phyloP scores from a whole-genome alignment of 1,140 invertebrate genomes.

The Chlorops oryzae region DNA sequence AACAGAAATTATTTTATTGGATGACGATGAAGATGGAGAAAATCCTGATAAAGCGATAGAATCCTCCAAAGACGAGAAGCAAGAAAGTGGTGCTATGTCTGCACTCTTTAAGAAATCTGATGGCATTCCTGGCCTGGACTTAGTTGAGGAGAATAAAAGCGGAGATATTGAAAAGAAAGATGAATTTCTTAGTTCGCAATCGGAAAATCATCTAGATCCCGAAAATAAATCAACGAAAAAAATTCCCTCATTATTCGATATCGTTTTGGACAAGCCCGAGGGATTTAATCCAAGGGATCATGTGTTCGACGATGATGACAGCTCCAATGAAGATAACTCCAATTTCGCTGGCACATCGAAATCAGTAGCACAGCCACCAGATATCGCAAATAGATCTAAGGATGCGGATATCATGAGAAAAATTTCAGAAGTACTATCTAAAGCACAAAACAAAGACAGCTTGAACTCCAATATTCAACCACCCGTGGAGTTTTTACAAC shows the following conservation, averaged over 20 bases:
- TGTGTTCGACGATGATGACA: background rate
- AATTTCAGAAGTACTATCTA: conserved; percentile 32
- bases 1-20: conserved; percentile 25
- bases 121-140: conserved; percentile 61
- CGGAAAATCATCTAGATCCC: background rate
- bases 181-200: background rate
- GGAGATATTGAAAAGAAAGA: conserved; percentile 1
- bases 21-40: conserved; percentile 34
- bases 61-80: no score
- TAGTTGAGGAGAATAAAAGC: conserved; percentile 46
- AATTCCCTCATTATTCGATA: conserved; percentile 28
- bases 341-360: background rate
- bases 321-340: background rate
- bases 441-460: conserved; percentile 25
- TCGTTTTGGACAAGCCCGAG: conserved; percentile 17
- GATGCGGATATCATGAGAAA: conserved; percentile 35
- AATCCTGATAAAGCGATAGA: no score
- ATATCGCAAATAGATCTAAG: conserved; percentile 30
- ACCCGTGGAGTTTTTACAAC: conserved; percentile 6
- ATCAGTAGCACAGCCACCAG: background rate
- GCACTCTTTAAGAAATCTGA: conserved; percentile 41
- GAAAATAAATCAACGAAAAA: conserved; percentile 22
- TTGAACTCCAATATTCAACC: background rate
- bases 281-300: background rate
- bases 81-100: conserved; percentile 23